Percentiles rank a stretch among this genome's conserved stretches.
Conservation (phyloP, 2,797 vertebrate genomes). For the Bradypodion pumilum region DNA sequence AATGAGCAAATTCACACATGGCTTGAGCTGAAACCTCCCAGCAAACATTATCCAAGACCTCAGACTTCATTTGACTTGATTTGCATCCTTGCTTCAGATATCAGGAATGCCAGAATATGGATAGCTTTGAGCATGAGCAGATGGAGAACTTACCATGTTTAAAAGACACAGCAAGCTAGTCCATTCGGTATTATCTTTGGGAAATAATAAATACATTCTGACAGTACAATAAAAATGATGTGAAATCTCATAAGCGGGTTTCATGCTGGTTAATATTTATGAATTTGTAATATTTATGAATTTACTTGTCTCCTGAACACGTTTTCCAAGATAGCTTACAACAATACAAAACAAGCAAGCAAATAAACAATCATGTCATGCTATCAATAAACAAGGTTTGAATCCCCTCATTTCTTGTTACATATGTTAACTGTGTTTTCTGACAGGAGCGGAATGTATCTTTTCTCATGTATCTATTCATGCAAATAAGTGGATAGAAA, state of each 20-base stretch:
- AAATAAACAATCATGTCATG: no score
- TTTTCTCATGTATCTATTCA: no score
- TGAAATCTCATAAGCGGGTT: background rate
- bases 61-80: background rate
- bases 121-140: background rate
- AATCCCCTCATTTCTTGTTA: background rate
- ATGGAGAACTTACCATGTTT: background rate
- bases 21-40: background rate
- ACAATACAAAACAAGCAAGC: background rate
- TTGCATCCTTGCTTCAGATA: background rate
- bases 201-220: background rate
- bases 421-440: no score
- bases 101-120: background rate
- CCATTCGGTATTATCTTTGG: background rate
- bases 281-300: background rate
- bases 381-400: background rate
- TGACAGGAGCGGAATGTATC: no score
- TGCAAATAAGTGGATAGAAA: no score
- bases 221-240: background rate
- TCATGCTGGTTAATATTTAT: background rate
- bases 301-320: background rate
- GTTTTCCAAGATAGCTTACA: background rate
- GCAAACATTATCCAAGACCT: background rate
- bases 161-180: background rate
- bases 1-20: slow-evolving; percentile 16